Conservation (phyloP, 2,888 invertebrate species). For the Ceriagrion tenellum region DNA sequence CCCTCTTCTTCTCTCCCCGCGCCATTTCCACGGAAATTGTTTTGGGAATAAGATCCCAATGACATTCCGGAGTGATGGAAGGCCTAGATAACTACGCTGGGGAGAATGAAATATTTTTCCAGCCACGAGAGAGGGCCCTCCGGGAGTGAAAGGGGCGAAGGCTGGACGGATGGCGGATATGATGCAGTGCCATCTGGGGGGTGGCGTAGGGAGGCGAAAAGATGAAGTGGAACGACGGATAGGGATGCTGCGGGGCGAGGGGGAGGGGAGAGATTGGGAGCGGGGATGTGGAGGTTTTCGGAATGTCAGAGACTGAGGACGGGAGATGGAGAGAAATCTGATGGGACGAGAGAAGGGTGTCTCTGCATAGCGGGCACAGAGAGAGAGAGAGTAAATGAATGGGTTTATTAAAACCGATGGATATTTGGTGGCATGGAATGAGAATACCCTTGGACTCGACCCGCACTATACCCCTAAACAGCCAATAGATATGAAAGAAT, state of each 20-base stretch:
- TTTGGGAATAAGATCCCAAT: constrained; percentile 54
- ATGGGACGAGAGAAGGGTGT: neutral
- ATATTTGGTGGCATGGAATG: constrained; percentile 9
- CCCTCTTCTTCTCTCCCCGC: neutral
- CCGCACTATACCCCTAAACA: neutral
- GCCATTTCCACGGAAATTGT: constrained; percentile 40
- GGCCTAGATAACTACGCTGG: constrained; percentile 46
- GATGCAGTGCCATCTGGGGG: constrained; percentile 52
- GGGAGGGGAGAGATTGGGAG: neutral
- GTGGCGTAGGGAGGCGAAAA: neutral
- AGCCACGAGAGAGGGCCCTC: constrained; percentile 13
- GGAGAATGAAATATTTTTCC: constrained; percentile 43
- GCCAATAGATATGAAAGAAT: neutral
- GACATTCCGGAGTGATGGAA: constrained; percentile 52
- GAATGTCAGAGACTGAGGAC: neutral
- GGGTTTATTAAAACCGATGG: constrained; percentile 35
- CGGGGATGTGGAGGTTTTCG: neutral
- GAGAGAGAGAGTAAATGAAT: neutral
- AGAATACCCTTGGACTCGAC: neutral
- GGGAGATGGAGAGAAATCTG: neutral
- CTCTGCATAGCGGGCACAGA: neutral
- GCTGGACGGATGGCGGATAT: constrained; percentile 49
- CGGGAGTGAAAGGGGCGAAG: constrained; percentile 38
- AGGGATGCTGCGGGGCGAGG: neutral
- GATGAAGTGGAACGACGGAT: neutral